A percentile compares a stretch with the other conserved stretches of the same genome.
These are phyloP conservation scores for Callocephalon fimbriatum DNA, from an alignment of 2,113 vertebrate species.

Conservation along the genomic window DNA sequence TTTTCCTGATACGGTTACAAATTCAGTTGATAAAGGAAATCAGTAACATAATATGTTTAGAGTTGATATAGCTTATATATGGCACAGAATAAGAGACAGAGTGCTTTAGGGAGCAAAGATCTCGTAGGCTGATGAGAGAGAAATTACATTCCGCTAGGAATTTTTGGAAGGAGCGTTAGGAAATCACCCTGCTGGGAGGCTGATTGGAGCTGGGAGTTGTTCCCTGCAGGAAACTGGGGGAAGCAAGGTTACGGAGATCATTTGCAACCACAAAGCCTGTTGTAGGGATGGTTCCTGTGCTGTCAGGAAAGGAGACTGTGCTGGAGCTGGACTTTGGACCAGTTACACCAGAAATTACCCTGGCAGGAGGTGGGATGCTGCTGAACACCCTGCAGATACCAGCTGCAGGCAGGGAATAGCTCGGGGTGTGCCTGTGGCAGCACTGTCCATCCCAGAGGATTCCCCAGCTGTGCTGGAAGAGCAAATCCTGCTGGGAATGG, in stretches of 20 bases:
- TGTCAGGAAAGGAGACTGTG: neutral
- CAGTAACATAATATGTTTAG: neutral
- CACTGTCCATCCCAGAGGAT: fast-evolving
- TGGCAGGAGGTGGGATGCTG: neutral
- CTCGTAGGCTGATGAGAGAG: neutral
- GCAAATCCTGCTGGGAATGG: neutral
- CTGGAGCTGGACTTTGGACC: neutral
- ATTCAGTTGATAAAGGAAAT: neutral
- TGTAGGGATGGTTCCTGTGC: fast-evolving
- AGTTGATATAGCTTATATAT: too few relatives aligned
- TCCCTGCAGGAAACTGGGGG: neutral
- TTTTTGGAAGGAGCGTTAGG: neutral
- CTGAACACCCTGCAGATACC: neutral
- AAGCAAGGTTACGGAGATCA: neutral
- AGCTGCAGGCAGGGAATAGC: neutral
- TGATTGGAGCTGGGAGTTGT: neutral
- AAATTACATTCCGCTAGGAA: neutral
- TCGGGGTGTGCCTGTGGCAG: fast-evolving
- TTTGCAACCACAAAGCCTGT: neutral
- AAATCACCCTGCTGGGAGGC: neutral
- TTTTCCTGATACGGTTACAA: neutral
- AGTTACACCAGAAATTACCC: neutral
- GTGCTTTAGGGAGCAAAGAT: too few relatives aligned
- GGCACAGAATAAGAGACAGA: too few relatives aligned
- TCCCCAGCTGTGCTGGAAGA: neutral